Percentiles rank a stretch among this genome's conserved stretches.
phyloP scores from a whole-genome alignment of 2,113 vertebrate genomes.

The Poeciliopsis prolifica region DNA sequence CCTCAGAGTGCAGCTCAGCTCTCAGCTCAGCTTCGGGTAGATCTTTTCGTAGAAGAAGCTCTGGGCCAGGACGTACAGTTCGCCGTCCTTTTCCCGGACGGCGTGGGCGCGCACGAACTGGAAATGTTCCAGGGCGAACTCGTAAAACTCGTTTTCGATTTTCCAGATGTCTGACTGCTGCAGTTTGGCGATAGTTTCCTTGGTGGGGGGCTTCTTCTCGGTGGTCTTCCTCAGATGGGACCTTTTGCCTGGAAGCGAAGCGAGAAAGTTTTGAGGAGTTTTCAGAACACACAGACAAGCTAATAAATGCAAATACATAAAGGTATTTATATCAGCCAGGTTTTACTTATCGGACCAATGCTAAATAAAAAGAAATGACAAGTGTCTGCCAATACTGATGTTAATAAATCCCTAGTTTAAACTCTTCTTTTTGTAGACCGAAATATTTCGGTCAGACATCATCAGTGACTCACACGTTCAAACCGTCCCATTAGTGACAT shows the following conservation, averaged over 20 bases:
- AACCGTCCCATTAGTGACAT: too few species aligned
- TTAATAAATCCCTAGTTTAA: too few species aligned
- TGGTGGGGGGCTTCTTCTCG: constrained; percentile 95
- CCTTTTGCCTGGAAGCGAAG: constrained; percentile 88
- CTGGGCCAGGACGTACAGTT: constrained; percentile 90
- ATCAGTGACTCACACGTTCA: too few species aligned
- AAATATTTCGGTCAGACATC: too few species aligned
- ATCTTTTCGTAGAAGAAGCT: constrained; percentile 99
- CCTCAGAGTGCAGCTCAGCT: neutral
- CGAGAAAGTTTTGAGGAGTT: neutral
- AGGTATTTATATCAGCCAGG: too few species aligned
- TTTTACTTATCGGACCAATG: too few species aligned
- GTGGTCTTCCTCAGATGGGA: constrained; percentile 97
- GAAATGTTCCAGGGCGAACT: constrained; percentile 98
- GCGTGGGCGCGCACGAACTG: constrained; percentile 93
- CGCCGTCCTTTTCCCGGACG: constrained; percentile 95
- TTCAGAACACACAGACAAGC: too few species aligned
- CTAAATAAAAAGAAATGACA: too few species aligned
- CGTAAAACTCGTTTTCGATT: constrained; percentile 98
- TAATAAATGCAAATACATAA: too few species aligned
- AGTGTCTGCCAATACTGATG: too few species aligned
- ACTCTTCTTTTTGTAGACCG: too few species aligned
- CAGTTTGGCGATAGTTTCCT: constrained; percentile 92
- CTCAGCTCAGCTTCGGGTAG: constrained; percentile 93
- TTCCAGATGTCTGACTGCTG: constrained; percentile 98